phyloP scores from a whole-genome alignment of 2,888 invertebrate genomes.

The Sepiola atlantica region DNA sequence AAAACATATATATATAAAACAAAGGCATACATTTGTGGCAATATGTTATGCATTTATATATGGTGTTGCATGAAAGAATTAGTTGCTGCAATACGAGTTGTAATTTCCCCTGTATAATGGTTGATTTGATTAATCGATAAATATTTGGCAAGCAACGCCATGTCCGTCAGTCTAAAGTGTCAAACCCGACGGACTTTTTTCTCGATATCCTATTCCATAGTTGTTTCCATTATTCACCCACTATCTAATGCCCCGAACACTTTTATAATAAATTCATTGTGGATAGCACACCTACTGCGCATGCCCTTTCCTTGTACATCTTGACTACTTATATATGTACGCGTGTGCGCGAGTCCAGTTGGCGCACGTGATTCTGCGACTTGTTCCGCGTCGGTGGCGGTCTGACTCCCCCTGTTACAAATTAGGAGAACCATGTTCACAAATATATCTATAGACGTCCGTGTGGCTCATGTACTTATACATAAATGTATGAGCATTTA shows the following conservation, averaged over 20 bases:
- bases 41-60: too few relatives aligned
- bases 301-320: background rate
- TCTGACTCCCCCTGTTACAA: background rate
- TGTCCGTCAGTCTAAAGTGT: background rate
- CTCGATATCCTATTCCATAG: background rate
- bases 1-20: too few relatives aligned
- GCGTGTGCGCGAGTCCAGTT: accelerated
- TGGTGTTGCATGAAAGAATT: background rate
- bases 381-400: background rate
- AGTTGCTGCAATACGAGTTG: too few relatives aligned
- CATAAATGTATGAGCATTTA: background rate
- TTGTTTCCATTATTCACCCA: background rate
- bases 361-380: background rate
- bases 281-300: background rate
- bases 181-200: background rate
- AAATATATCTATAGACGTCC: background rate
- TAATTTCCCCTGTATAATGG: too few relatives aligned
- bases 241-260: background rate
- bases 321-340: background rate
- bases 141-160: background rate
- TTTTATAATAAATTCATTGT: background rate
- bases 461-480: background rate
- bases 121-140: background rate
- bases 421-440: background rate
- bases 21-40: too few relatives aligned